phyloP scores from a whole-genome alignment of 2,113 vertebrate species.

The Nibea coibor region DNA sequence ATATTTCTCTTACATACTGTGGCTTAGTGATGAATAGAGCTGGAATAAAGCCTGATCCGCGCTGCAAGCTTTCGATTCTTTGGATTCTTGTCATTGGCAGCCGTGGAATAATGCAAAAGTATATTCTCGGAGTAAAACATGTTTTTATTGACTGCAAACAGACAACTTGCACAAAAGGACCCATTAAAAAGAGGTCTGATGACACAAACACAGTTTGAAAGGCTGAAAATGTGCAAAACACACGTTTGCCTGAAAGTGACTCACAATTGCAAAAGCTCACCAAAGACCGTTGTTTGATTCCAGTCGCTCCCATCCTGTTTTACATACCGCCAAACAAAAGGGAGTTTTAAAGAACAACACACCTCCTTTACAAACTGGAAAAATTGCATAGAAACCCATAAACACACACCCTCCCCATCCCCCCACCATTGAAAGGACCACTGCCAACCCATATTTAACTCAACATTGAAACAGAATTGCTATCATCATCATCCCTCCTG shows the following conservation, averaged over 20 bases:
- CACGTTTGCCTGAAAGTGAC: background rate
- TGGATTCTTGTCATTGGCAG: background rate
- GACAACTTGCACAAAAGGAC: conserved; percentile 2
- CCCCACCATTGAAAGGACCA: background rate
- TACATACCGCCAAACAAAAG: too few species aligned
- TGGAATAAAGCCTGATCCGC: background rate
- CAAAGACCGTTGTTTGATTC: background rate
- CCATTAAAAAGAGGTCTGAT: background rate
- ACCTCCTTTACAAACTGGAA: background rate
- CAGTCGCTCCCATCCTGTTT: too few species aligned
- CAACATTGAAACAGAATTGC: background rate
- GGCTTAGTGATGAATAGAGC: background rate
- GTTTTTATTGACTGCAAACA: conserved; percentile 1
- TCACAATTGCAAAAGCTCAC: background rate
- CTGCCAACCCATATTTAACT: too few species aligned
- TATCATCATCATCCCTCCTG: background rate
- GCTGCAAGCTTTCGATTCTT: background rate
- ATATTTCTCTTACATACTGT: background rate
- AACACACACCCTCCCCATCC: background rate
- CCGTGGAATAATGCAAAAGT: background rate
- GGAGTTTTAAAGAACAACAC: background rate
- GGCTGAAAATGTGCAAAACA: background rate
- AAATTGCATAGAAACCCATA: background rate
- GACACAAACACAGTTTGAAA: conserved; percentile 5
- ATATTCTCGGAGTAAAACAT: background rate